Evolutionary conservation across 2,888 invertebrate genomes (phyloP), one percentile per base, ranked within the genome.

Genomic region (Latheticus oryzae): DNA sequence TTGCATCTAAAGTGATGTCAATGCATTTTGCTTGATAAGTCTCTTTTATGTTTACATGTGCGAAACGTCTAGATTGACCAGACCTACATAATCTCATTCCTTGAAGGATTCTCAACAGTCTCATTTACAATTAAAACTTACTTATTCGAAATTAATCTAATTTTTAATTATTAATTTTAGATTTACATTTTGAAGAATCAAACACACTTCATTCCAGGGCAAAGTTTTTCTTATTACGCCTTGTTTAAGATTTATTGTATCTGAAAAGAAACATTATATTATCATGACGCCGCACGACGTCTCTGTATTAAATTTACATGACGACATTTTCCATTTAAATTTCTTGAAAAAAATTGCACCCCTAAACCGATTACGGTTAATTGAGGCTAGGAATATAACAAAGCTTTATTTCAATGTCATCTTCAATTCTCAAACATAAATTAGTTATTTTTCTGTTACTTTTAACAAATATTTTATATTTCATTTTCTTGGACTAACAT

Each of bases 1-100:
- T 64, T 61, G 60, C 63, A 64, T 66, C 47, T 61, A 58, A 57
- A 63, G 59, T 61, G 45, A 58, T 62, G 59, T 57, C 60, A 62
- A 64, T 60, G 55, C 57, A 61, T 56, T 58, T 38, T 40, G 43
- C 26, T 37, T 15, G 26, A 45, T 26, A 43, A 40, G 16, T 45
- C 33, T 11, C 40, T 43, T 43, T 40, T 42, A 21, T 59, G 42
- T 56, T 56, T 42, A 50, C 48, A 40, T 51, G 23, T 40, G 40
- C 19, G 51, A 40, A 51, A 40, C 32, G 37, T 50, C 38, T 28
- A 24, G 28, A 50, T 50, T 50, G 23, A 35, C 50, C 38, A 38
- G 24, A 38, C 38, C 15, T 37, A 35, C 23, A 48, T 15, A 24
- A 40, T 24, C 40, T n/a, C n/a, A 15, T 4, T 30, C 35, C 24